Conservation (phyloP, 2,797 vertebrate species). For the Lepilemur septentrionalis region DNA sequence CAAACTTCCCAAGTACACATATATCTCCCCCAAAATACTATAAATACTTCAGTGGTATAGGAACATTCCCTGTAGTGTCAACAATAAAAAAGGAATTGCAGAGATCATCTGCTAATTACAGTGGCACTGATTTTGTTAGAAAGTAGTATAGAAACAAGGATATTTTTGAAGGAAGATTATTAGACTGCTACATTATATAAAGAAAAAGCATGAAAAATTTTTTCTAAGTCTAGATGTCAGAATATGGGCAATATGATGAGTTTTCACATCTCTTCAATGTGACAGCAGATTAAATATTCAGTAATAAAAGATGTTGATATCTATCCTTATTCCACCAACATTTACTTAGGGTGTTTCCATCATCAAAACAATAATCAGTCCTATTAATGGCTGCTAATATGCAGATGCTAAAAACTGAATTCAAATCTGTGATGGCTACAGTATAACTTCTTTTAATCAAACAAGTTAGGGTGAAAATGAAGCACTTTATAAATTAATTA, state of each 20-base stretch:
- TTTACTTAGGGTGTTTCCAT: background rate
- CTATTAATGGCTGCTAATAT: background rate
- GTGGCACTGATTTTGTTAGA: background rate
- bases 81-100: background rate
- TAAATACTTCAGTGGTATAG: background rate
- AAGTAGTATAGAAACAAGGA: background rate
- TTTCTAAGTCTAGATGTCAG: background rate
- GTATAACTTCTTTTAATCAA: constrained; percentile 13
- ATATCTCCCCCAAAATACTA: background rate
- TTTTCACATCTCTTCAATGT: background rate
- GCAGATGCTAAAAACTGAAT: background rate
- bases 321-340: background rate
- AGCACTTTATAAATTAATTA: background rate
- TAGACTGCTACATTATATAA: background rate
- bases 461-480: background rate
- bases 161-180: background rate
- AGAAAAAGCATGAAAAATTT: background rate
- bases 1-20: background rate
- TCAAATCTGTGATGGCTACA: background rate
- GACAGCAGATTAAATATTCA: constrained; percentile 12
- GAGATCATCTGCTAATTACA: background rate
- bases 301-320: constrained; percentile 1
- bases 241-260: background rate
- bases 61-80: background rate
- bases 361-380: background rate